These are phyloP conservation scores for Drepanosiphum platanoidis DNA, from an alignment of 2,888 invertebrate species.

Conservation along the genomic window DNA sequence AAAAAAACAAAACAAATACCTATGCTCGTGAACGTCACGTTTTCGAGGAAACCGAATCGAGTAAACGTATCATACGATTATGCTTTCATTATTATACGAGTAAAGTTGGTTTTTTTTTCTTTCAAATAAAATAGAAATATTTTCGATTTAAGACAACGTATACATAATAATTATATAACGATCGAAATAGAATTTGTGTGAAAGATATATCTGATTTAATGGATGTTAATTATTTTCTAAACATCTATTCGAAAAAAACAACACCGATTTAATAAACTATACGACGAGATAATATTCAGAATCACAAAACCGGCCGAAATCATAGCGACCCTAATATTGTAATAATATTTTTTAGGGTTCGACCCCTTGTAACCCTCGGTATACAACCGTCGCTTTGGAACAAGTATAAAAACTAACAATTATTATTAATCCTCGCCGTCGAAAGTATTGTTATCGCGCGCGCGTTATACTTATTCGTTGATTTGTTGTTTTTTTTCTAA, in stretches of 20 bases:
- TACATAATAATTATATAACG: no score
- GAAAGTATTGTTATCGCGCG: background rate
- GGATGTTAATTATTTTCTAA: no score
- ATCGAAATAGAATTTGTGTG: no score
- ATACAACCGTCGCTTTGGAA: background rate
- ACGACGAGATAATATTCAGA: no score
- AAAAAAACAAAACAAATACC: slow-evolving; percentile 6
- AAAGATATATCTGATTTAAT: no score
- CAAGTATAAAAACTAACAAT: background rate
- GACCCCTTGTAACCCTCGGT: background rate
- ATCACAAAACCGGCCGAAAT: no score
- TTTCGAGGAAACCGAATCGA: background rate
- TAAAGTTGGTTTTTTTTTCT: no score
- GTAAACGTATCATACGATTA: background rate
- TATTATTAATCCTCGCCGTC: background rate
- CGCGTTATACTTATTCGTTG: background rate
- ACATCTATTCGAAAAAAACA: no score
- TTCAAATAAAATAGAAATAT: no score
- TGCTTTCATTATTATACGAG: background rate
- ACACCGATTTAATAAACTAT: no score
- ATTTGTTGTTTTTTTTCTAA: background rate
- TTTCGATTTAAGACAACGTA: no score
- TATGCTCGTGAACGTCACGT: background rate
- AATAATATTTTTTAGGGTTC: background rate
- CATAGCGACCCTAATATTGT: background rate